phyloP scores from a whole-genome alignment of 2,888 invertebrate species.

The Microchrysa polita region DNA sequence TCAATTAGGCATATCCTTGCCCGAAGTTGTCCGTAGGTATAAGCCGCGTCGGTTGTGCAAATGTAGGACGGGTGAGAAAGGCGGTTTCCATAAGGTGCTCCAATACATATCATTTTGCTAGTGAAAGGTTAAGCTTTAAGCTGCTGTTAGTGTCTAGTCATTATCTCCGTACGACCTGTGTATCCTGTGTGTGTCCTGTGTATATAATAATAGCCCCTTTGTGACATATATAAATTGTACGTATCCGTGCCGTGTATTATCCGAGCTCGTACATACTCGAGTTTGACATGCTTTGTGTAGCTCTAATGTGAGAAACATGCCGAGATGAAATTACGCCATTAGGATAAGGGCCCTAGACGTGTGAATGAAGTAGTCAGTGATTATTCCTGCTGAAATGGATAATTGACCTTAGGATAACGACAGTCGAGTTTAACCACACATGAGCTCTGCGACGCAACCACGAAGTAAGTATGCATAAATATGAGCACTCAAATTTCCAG shows the following conservation, averaged over 20 bases:
- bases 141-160: constrained; percentile 28
- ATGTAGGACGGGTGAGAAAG: background rate
- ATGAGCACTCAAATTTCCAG: background rate
- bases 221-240: constrained; percentile 7
- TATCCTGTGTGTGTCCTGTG: constrained; percentile 23
- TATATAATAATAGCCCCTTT: constrained; percentile 11
- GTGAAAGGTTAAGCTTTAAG: constrained; percentile 15
- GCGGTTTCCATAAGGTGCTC: background rate
- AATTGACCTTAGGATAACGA: constrained; percentile 33
- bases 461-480: constrained; percentile 13
- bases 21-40: background rate
- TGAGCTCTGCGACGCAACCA: constrained; percentile 29
- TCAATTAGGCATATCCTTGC: background rate
- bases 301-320: constrained; percentile 31
- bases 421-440: constrained; percentile 16
- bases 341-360: constrained; percentile 29
- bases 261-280: constrained; percentile 19
- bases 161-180: constrained; percentile 7
- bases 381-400: constrained; percentile 31
- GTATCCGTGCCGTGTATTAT: background rate
- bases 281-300: constrained; percentile 24
- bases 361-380: constrained; percentile 33
- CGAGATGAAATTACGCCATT: constrained; percentile 31
- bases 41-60: background rate
- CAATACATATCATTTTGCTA: constrained; percentile 5